Conservation (phyloP, 2,113 vertebrate species). For the Azemiops feae region DNA sequence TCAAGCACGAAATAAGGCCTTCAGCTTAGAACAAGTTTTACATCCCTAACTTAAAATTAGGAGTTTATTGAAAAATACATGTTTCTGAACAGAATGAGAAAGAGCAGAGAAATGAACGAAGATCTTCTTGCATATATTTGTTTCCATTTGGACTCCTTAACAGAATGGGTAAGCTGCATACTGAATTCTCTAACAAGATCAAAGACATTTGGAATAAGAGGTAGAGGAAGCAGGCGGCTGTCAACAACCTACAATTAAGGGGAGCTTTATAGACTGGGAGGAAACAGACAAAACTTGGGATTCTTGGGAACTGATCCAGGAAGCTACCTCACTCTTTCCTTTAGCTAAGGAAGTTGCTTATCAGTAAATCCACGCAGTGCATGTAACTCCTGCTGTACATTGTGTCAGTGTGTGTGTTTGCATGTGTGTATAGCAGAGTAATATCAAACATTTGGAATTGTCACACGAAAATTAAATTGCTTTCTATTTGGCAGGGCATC, state of each 20-base stretch:
- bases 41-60: background rate
- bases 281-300: background rate
- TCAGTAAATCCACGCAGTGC: background rate
- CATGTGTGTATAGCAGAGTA: background rate
- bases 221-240: constrained; percentile 3
- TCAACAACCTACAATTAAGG: constrained; percentile 9
- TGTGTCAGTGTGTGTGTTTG: background rate
- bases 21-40: background rate
- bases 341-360: constrained; percentile 10
- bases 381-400: background rate
- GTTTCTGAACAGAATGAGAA: background rate
- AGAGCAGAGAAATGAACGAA: background rate
- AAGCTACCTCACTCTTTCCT: constrained; percentile 13
- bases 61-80: background rate
- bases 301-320: background rate
- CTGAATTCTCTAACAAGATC: constrained; percentile 5
- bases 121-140: background rate
- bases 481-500: background rate
- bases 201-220: background rate
- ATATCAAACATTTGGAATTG: background rate
- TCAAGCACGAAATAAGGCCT: background rate
- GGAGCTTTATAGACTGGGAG: background rate
- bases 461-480: background rate
- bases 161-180: background rate
- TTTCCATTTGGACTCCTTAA: background rate